Evolutionary conservation across 2,797 vertebrate species (phyloP), one percentile per base, ranked within the genome.

Genomic region (Cetoscarus ocellatus): DNA sequence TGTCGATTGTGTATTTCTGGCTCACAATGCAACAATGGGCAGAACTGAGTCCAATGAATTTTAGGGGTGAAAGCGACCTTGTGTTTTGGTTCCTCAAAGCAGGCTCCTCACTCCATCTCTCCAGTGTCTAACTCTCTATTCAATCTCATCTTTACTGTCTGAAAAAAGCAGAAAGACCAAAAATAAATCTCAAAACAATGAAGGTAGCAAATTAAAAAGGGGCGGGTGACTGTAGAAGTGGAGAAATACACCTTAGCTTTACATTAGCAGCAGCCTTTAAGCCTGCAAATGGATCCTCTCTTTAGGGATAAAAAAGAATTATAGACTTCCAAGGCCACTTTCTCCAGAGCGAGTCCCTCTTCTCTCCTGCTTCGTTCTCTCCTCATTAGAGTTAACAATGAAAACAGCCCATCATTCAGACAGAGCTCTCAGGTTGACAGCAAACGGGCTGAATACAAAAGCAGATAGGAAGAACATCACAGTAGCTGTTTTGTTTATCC

Each of bases 261-360:
- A 19, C 9, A 10, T 7, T 68, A 48, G 18, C 10, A 8, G 7
- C 36, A 73, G 67, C 61, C 52, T 39, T 54, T 54, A 12, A 64
- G 67, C 50, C 52, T 11, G 42, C 13, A 40, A 50, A 13, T n/a
- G n/a, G 55, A 40, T 55, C 34, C 15, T 77, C 43, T 76, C 61
- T 58, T 67, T 35, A 19, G 18, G 10, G 49, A 6, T 6, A 15
- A 12, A 36, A 34, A 51, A 6, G 7, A 11, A 13, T 51, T 12
- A 8, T 34, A 62, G 53, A 15, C 67, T 91, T 92, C 90, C 83
- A 89, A 61, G 55, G 42, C 49, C 67, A 42, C 63, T 88, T 68
- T 67, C 75, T 66, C 70, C 67, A 27, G 34, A 66, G 44, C 14
- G 19, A 68, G 62, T 47, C 61, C 69, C 72, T 3, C 38, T 10